Evolutionary conservation across 64 coral and sea anemone genomes (phyloP).

Genomic region (Astreopora myriophthalma): DNA sequence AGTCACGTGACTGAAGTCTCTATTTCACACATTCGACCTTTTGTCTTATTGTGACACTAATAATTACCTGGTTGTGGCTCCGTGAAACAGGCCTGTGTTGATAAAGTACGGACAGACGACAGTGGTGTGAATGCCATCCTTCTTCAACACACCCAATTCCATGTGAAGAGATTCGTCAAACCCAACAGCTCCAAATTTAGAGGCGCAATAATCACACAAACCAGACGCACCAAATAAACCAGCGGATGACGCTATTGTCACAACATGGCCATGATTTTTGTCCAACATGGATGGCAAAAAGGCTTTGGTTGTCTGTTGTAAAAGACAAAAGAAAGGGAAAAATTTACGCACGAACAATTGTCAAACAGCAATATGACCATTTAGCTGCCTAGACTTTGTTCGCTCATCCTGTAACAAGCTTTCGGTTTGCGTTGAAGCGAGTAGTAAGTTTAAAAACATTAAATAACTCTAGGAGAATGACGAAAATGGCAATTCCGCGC

Average conservation of each 20-base stretch:
- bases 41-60: too few relatives aligned
- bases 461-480: too few relatives aligned
- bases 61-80: conserved; percentile 96
- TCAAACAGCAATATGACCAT: too few relatives aligned
- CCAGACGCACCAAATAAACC: conserved; percentile 79
- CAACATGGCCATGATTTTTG: conserved; percentile 96
- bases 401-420: too few relatives aligned
- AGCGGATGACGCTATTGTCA: conserved; percentile 84
- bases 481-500: too few relatives aligned
- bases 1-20: too few relatives aligned
- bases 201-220: conserved; percentile 90
- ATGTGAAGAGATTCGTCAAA: conserved; percentile 94
- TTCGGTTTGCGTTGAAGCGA: too few relatives aligned
- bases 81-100: conserved; percentile 99
- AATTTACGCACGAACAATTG: too few relatives aligned
- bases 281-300: conserved; percentile 93
- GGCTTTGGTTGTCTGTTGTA: conserved; percentile 91
- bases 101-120: conserved; percentile 94
- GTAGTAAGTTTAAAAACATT: too few relatives aligned
- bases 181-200: conserved; percentile 94
- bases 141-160: conserved; percentile 71
- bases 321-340: too few relatives aligned
- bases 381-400: too few relatives aligned
- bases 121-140: conserved; percentile 81
- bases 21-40: too few relatives aligned